A percentile compares a stretch with the other conserved stretches of the same genome.
Evolutionary conservation across 1,140 invertebrate species (phyloP).

Genomic region (Lasaia peninsularis): DNA sequence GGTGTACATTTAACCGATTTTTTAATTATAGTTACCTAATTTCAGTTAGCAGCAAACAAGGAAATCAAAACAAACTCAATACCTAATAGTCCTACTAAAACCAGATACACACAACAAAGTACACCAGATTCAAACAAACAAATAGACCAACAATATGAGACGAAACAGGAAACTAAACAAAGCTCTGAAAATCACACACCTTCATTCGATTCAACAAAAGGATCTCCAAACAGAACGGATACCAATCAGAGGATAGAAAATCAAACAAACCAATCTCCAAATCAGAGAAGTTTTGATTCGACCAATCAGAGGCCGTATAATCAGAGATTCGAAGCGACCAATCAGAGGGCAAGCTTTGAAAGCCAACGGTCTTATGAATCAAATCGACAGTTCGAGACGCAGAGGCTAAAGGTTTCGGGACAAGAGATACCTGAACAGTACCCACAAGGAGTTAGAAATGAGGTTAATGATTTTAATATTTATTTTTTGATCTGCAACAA

Average conservation of each 20-base stretch:
- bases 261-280: slow-evolving; percentile 13
- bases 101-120: neutral
- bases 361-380: slow-evolving; percentile 14
- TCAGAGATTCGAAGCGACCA: slow-evolving; percentile 22
- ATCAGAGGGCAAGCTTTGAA: slow-evolving; percentile 23
- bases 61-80: slow-evolving; percentile 32
- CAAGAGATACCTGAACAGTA: slow-evolving; percentile 30
- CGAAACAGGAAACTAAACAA: slow-evolving; percentile 9
- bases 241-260: slow-evolving; percentile 18
- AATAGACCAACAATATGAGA: slow-evolving; percentile 12
- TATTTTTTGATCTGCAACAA: neutral
- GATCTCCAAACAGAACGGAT: slow-evolving; percentile 17
- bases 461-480: slow-evolving; percentile 29
- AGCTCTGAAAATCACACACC: slow-evolving; percentile 14
- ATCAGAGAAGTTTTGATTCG: slow-evolving; percentile 13
- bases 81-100: slow-evolving; percentile 14
- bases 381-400: slow-evolving; percentile 18
- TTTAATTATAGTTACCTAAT: neutral
- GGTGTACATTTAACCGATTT: too few relatives aligned
- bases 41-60: slow-evolving; percentile 8
- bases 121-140: neutral
- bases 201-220: slow-evolving; percentile 17
- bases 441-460: slow-evolving; percentile 34
- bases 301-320: slow-evolving; percentile 30
- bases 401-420: slow-evolving; percentile 21